Conservation (phyloP, 2,797 vertebrate genomes). For the Ibycter americanus region DNA sequence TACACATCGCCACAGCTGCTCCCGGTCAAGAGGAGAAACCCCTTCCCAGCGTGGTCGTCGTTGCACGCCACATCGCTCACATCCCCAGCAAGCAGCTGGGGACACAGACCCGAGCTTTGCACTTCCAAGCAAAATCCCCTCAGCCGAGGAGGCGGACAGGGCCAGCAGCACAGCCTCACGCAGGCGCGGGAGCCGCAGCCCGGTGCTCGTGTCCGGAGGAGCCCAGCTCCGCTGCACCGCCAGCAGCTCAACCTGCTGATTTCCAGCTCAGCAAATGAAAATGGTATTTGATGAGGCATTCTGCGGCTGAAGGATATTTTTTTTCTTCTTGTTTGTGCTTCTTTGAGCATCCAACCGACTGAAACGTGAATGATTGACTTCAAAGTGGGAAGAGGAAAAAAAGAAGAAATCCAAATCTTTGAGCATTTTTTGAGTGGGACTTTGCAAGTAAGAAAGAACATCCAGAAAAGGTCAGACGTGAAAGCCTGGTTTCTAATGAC, state of each 20-base stretch:
- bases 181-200: neutral
- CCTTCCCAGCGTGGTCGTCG: accelerated
- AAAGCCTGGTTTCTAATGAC: neutral
- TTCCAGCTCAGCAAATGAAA: neutral
- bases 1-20: neutral
- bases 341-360: neutral
- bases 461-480: neutral
- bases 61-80: accelerated
- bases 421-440: neutral
- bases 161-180: neutral
- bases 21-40: neutral
- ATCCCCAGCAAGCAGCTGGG: too few relatives aligned
- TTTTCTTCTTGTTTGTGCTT: neutral
- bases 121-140: accelerated
- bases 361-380: accelerated
- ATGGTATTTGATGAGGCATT: accelerated
- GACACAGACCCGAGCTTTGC: neutral
- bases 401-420: neutral
- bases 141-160: accelerated
- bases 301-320: neutral
- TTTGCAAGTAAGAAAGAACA: neutral
- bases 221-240: neutral
- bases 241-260: neutral
- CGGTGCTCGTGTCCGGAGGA: neutral
- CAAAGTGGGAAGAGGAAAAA: neutral